phyloP scores from a whole-genome alignment of 2,113 vertebrate genomes.

The Oryzias curvinotus region DNA sequence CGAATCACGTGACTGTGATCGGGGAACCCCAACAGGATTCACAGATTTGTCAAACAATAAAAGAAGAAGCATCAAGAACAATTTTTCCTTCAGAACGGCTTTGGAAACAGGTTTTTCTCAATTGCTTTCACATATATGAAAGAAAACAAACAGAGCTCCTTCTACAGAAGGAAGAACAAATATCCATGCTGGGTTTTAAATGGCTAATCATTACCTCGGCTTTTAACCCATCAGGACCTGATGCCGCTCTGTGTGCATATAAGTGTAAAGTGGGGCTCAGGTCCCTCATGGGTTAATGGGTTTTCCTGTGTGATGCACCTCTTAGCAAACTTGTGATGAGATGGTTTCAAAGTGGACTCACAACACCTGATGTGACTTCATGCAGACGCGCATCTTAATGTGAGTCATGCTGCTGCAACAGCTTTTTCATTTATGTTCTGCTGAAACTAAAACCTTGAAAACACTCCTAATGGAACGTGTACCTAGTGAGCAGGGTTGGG shows the following conservation, averaged over 20 bases:
- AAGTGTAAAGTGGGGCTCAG: neutral
- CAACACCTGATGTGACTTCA: too few relatives aligned
- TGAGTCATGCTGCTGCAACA: too few relatives aligned
- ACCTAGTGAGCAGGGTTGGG: slow-evolving; percentile 88
- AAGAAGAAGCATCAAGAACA: neutral
- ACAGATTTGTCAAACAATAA: neutral
- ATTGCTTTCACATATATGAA: neutral
- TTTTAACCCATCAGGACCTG: neutral
- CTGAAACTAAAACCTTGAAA: too few relatives aligned
- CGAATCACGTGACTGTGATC: neutral
- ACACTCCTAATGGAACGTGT: neutral
- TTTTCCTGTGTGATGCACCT: slow-evolving; percentile 2
- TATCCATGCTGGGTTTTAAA: slow-evolving; percentile 5
- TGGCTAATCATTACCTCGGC: slow-evolving; percentile 12
- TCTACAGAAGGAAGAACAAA: neutral
- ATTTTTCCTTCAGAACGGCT: too few relatives aligned
- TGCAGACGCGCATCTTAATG: too few relatives aligned
- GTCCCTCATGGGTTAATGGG: slow-evolving; percentile 1
- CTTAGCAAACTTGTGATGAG: neutral
- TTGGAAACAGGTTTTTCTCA: neutral
- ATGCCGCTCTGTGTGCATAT: neutral
- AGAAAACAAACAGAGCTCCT: neutral
- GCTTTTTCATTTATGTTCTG: too few relatives aligned
- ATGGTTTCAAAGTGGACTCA: too few relatives aligned
- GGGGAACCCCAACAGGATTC: neutral